phyloP scores from a whole-genome alignment of 2,113 vertebrate species.

The Mobula birostris region DNA sequence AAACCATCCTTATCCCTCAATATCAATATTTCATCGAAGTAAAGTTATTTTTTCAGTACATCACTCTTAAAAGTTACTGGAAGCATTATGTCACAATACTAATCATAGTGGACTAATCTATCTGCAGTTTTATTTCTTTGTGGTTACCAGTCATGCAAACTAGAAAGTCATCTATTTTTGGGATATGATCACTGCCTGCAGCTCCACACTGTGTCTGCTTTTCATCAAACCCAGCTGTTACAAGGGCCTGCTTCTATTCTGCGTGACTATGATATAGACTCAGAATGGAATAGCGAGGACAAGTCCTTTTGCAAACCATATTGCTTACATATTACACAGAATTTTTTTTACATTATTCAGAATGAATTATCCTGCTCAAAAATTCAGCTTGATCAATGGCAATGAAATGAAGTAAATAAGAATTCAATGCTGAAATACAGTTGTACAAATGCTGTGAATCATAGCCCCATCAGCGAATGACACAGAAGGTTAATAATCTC shows the following conservation, averaged over 20 bases:
- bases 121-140: neutral
- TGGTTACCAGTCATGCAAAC: constrained; percentile 15
- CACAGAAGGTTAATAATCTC: neutral
- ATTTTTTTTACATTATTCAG: neutral
- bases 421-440: neutral
- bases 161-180: neutral
- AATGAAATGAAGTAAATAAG: neutral
- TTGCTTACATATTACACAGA: neutral
- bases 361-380: neutral
- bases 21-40: neutral
- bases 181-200: neutral
- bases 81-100: neutral
- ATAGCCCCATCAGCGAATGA: neutral
- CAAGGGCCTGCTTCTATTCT: too few species aligned
- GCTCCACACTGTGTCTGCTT: neutral
- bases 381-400: neutral
- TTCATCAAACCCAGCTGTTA: neutral
- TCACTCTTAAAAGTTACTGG: neutral
- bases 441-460: neutral
- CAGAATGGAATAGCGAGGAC: neutral
- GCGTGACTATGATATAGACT: neutral
- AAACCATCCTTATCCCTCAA: neutral
- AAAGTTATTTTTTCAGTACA: neutral
- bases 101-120: neutral
- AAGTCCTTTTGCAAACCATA: neutral